Evolutionary conservation across 2,888 invertebrate species (phyloP).

Genomic region (Malthinus flaveolus): DNA sequence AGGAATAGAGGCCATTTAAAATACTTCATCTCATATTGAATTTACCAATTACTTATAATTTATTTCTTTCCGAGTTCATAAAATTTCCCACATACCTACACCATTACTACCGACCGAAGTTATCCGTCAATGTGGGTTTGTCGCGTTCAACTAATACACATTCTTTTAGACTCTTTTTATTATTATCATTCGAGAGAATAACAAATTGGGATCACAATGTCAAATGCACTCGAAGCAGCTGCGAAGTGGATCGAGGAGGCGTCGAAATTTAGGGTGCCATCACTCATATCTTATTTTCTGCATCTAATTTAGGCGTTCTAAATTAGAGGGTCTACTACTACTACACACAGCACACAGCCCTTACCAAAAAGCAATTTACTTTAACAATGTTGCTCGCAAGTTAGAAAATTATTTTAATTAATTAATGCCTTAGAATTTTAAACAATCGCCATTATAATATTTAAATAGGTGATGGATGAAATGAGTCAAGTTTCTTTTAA

Average conservation of each 20-base stretch:
- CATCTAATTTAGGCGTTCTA: constrained; percentile 13
- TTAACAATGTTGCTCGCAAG: constrained; percentile 8
- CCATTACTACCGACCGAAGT: neutral
- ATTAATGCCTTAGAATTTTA: constrained; percentile 3
- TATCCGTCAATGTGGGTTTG: neutral
- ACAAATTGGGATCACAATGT: constrained; percentile 11
- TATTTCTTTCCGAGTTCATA: too few species aligned
- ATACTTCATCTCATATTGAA: too few species aligned
- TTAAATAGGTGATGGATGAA: neutral
- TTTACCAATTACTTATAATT: too few species aligned
- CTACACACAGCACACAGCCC: neutral
- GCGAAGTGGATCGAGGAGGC: constrained; percentile 10
- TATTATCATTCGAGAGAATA: constrained; percentile 9
- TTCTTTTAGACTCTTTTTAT: neutral
- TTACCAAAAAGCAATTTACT: neutral
- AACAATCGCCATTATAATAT: constrained; percentile 9
- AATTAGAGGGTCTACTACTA: constrained; percentile 8
- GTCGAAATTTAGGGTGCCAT: constrained; percentile 18
- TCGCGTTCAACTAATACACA: neutral
- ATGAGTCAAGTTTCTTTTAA: constrained; percentile 3
- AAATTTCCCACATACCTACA: too few species aligned
- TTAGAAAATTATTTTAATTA: constrained; percentile 3
- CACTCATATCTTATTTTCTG: constrained; percentile 16
- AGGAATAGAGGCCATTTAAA: too few species aligned
- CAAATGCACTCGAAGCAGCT: constrained; percentile 9